phyloP scores from a whole-genome alignment of 23 tunicate genomes.

The Pegea sp. region DNA sequence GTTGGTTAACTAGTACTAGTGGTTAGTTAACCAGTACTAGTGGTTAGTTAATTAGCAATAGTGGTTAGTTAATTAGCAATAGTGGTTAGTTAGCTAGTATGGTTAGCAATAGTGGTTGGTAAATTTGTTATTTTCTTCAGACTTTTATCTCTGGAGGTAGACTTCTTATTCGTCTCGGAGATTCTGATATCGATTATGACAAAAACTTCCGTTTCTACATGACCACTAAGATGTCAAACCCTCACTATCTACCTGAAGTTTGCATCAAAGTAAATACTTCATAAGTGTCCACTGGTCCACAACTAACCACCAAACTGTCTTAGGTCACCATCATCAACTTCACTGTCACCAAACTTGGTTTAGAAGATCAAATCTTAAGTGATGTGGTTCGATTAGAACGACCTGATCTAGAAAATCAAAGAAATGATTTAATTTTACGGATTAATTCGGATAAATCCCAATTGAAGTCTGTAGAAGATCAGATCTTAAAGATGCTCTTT shows the following conservation, averaged over 20 bases:
- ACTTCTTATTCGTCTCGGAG: conserved; percentile 83
- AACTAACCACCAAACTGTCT: background rate
- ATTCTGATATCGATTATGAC: conserved; percentile 94
- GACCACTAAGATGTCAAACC: conserved; percentile 95
- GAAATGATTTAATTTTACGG: conserved; percentile 54
- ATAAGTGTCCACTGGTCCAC: background rate
- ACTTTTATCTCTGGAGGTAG: conserved; percentile 85
- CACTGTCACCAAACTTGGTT: conserved; percentile 81
- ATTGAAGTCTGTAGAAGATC: conserved; percentile 69
- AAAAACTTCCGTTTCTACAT: conserved; percentile 98
- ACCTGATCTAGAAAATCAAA: conserved; percentile 88
- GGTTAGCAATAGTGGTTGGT: background rate
- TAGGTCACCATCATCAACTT: conserved; percentile 96
- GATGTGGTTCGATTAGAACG: conserved; percentile 80
- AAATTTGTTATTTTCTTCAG: conserved; percentile 10
- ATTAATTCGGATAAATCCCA: conserved; percentile 87
- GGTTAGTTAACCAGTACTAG: no score
- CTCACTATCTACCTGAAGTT: conserved; percentile 93
- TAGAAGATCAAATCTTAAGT: conserved; percentile 79
- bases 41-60: no score
- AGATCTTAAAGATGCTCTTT: conserved; percentile 72
- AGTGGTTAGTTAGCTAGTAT: no score
- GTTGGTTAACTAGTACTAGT: no score
- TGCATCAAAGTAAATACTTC: conserved; percentile 64
- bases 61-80: no score